phyloP scores from a whole-genome alignment of 2,113 vertebrate genomes.

The Ophthalmolycus amberensis region DNA sequence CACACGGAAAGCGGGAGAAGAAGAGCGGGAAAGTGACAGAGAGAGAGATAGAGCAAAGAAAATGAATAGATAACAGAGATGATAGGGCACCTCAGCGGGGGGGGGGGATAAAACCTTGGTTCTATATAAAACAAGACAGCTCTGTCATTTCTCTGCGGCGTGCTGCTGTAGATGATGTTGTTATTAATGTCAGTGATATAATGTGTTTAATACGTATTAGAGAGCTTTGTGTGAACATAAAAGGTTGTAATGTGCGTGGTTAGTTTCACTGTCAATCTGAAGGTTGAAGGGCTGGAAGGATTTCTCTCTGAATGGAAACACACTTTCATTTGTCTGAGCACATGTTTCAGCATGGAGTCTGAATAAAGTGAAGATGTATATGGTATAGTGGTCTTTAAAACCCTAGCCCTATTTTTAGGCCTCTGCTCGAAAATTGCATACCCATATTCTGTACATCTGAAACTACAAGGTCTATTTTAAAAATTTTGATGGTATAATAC shows the following conservation, averaged over 20 bases:
- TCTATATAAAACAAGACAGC: conserved; percentile 72
- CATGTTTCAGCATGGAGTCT: background rate
- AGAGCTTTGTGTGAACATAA: conserved; percentile 43
- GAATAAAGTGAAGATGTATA: background rate
- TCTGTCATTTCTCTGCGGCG: conserved; percentile 51
- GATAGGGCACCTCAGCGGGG: conserved; percentile 57
- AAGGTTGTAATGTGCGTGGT: conserved; percentile 20
- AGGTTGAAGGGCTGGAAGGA: conserved; percentile 6
- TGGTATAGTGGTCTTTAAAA: background rate
- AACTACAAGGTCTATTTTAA: too few species aligned
- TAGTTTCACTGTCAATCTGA: conserved; percentile 25
- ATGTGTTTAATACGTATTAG: conserved; percentile 58
- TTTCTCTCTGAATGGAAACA: background rate
- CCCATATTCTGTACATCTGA: too few species aligned
- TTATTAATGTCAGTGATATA: conserved; percentile 53
- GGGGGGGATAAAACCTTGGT: conserved; percentile 61
- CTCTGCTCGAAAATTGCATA: too few species aligned
- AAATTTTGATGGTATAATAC: too few species aligned
- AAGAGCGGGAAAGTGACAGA: conserved; percentile 43
- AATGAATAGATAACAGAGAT: conserved; percentile 68
- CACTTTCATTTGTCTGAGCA: background rate
- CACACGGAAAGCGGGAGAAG: conserved; percentile 13
- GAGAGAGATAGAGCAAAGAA: conserved; percentile 24
- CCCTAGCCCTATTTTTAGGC: too few species aligned
- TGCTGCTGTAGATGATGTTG: conserved; percentile 34